Evolutionary conservation across 2,888 invertebrate genomes (phyloP).

Genomic region (Germaria angustata): DNA sequence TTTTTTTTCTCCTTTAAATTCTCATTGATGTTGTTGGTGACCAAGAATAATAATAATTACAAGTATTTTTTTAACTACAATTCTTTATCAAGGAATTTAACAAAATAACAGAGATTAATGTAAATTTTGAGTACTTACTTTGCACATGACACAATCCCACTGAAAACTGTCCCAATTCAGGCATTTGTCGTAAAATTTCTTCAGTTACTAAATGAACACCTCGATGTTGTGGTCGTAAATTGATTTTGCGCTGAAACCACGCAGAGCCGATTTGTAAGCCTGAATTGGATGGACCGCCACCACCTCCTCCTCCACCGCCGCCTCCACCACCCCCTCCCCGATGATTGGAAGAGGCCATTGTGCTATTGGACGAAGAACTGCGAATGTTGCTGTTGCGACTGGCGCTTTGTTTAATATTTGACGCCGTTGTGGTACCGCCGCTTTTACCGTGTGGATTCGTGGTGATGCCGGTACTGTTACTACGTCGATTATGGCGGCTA

Average conservation of each 20-base stretch:
- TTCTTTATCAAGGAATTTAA: neutral
- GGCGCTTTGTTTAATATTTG: constrained; percentile 78
- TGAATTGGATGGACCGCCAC: constrained; percentile 79
- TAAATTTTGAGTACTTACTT: constrained; percentile 88
- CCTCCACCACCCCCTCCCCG: constrained; percentile 75
- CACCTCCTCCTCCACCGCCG: constrained; percentile 62
- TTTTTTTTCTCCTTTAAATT: neutral
- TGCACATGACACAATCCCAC: constrained; percentile 98
- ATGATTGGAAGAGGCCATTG: constrained; percentile 81
- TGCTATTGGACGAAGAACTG: constrained; percentile 80
- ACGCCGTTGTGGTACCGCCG: constrained; percentile 71
- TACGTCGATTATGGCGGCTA: constrained; percentile 68
- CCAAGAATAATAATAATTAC: neutral
- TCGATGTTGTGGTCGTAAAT: constrained; percentile 96
- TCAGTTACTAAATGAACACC: constrained; percentile 98
- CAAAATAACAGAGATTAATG: neutral
- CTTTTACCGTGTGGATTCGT: constrained; percentile 70
- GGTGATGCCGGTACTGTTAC: constrained; percentile 68
- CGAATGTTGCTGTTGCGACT: constrained; percentile 80
- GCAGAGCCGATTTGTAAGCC: constrained; percentile 97
- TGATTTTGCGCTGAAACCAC: constrained; percentile 99
- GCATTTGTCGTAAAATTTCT: constrained; percentile 96
- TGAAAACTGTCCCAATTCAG: constrained; percentile 95
- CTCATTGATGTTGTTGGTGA: neutral
- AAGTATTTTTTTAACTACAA: too few species aligned